phyloP scores from a whole-genome alignment of 37 sponge, comb jelly and placozoan species.

The Ianthella basta region DNA sequence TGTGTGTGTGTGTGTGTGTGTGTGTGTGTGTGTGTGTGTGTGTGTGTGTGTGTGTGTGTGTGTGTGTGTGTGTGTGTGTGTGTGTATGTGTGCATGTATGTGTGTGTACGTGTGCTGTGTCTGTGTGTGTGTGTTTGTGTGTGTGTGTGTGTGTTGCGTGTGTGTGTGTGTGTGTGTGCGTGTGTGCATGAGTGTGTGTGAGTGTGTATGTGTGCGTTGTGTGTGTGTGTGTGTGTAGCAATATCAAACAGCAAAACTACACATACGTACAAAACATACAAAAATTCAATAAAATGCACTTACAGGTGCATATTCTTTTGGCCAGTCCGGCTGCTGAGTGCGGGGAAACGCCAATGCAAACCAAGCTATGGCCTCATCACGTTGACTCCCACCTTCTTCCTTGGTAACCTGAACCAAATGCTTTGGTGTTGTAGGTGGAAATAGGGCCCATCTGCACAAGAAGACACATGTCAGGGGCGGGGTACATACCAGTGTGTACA shows the following conservation, averaged over 20 bases:
- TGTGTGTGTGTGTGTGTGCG: neutral
- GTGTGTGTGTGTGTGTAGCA: neutral
- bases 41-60: no score
- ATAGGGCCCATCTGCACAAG: conserved; percentile 86
- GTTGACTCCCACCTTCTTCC: conserved; percentile 64
- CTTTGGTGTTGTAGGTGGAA: conserved; percentile 94
- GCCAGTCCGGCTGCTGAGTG: conserved; percentile 89
- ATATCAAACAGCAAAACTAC: neutral
- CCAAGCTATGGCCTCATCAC: conserved; percentile 95
- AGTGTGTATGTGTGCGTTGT: neutral
- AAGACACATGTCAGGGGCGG: neutral
- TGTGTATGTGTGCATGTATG: no score
- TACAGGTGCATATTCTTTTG: conserved; percentile 84
- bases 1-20: neutral
- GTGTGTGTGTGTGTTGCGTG: neutral
- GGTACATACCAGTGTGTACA: no score
- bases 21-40: no score
- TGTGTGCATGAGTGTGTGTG: neutral
- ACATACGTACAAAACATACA: neutral
- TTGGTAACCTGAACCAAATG: conserved; percentile 72
- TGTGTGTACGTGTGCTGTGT: neutral
- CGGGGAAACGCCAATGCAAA: conserved; percentile 83
- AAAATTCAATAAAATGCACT: conserved; percentile 21
- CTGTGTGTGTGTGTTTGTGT: neutral
- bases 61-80: no score